These are phyloP conservation scores for Rhynchomys soricoides DNA, from an alignment of 2,113 vertebrate genomes.

Conservation along the genomic window DNA sequence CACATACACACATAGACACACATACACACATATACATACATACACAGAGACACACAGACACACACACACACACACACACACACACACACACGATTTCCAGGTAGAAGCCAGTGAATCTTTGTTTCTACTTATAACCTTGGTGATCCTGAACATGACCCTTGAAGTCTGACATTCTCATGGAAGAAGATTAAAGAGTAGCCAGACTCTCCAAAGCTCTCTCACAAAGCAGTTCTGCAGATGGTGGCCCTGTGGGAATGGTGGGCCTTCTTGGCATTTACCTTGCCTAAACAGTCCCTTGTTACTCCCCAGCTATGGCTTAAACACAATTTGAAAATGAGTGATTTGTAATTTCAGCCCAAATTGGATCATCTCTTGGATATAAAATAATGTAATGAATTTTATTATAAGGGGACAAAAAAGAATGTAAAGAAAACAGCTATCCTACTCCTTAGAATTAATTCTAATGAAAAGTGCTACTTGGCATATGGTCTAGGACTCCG, in stretches of 20 bases:
- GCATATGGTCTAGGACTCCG: background rate
- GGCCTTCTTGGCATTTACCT: background rate
- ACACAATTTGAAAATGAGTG: background rate
- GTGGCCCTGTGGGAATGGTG: background rate
- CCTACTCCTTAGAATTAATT: background rate
- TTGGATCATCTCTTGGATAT: background rate
- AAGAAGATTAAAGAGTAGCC: background rate
- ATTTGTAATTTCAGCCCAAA: background rate
- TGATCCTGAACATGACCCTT: background rate
- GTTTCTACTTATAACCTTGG: background rate
- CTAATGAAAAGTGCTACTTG: background rate
- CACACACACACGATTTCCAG: background rate
- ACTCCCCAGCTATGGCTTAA: background rate
- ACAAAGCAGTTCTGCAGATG: background rate
- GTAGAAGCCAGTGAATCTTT: background rate
- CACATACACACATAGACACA: background rate
- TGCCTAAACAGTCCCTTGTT: background rate
- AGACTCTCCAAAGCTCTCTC: background rate
- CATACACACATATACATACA: background rate
- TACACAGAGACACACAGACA: background rate
- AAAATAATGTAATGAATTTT: background rate
- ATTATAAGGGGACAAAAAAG: background rate
- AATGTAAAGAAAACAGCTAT: background rate
- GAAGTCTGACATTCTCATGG: background rate
- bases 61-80: background rate